phyloP scores from a whole-genome alignment of 2,888 invertebrate species.

The Melinopterus prodromus region DNA sequence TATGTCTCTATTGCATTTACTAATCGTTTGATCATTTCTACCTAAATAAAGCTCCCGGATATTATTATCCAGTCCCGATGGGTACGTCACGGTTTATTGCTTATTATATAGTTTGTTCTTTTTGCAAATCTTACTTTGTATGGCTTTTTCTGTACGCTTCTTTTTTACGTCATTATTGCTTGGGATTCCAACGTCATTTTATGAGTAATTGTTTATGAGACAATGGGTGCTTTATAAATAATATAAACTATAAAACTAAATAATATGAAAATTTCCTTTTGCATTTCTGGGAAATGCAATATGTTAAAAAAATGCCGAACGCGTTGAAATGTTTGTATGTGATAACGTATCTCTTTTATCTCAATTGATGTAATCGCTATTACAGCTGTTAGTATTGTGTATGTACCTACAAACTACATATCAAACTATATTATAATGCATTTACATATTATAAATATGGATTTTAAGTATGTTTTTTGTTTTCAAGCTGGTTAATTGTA shows the following conservation, averaged over 20 bases:
- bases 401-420: too few species aligned
- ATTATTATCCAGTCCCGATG: constrained; percentile 13
- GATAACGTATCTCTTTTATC: neutral
- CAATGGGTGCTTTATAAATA: neutral
- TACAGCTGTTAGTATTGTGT: too few species aligned
- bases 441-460: too few species aligned
- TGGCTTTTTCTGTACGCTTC: neutral
- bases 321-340: neutral
- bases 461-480: too few species aligned
- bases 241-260: neutral
- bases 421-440: too few species aligned
- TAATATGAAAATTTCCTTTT: neutral
- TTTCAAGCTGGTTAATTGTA: too few species aligned
- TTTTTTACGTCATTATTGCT: constrained; percentile 4
- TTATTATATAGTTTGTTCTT: constrained; percentile 6
- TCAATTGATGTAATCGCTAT: too few species aligned
- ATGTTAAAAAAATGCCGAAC: neutral
- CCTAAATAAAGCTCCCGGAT: constrained; percentile 16
- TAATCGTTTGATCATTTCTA: constrained; percentile 17
- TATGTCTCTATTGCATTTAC: constrained; percentile 10
- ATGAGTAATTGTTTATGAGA: neutral
- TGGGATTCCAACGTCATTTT: neutral
- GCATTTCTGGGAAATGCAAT: neutral
- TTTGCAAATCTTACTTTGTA: neutral
- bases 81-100: constrained; percentile 13